Evolutionary conservation across 2,888 invertebrate genomes (phyloP), one percentile per base, ranked within the genome.

Genomic region (Drosophila hamatofila): DNA sequence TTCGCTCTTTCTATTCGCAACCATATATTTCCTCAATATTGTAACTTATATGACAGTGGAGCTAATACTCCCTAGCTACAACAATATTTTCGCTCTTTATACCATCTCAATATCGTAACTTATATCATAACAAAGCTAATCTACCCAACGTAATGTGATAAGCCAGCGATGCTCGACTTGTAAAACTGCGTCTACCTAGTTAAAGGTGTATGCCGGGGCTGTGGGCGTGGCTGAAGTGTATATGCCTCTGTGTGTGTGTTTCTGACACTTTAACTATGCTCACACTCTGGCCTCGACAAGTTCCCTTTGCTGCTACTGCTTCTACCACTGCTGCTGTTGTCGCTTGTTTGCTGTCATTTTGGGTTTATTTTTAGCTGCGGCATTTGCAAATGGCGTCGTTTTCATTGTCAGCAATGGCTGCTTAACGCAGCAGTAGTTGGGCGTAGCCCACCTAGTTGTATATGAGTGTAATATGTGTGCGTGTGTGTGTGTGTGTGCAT

Each of bases 261-360:
- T 86, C 77, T 83, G 86, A 86, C 86, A 86, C 81, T 78, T 88
- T 78, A 85, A 83, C 88, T 80, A 59, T 74, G 76, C 76, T 66
- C 58, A 64, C 73, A 80, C 72, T 74, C 81, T 69, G 72, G 55
- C 46, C 23, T 54, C 65, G 18, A 67, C 75, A 73, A 80, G 72
- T 49, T 51, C n/a, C n/a, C n/a, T n/a, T n/a, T n/a, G n/a, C n/a
- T n/a, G n/a, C n/a, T n/a, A n/a, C n/a, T n/a, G n/a, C n/a, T n/a
- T n/a, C n/a, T n/a, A n/a, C n/a, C n/a, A n/a, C n/a, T n/a, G n/a
- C n/a, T n/a, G n/a, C n/a, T 64, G 56, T 54, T 71, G 68, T 57
- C 33, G 48, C 72, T 83, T 76, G 77, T 82, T 66, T 54, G 62
- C 72, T 82, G 85, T 81, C 80, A 80, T 76, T 80, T 79, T 72